Conservation (phyloP, 2,113 vertebrate genomes). For the Sminthopsis crassicaudata region DNA sequence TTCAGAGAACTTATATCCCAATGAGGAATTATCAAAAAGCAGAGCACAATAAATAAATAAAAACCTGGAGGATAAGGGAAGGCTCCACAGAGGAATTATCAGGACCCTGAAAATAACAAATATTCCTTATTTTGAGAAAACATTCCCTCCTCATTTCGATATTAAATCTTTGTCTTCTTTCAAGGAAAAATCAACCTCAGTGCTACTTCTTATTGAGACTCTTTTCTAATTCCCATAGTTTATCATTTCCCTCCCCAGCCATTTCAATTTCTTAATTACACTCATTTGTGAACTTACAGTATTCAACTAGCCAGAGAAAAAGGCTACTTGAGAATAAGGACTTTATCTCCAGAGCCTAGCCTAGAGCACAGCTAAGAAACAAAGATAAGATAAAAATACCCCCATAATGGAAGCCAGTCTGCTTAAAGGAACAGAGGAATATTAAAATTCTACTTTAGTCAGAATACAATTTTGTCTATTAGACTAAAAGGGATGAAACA, state of each 20-base stretch:
- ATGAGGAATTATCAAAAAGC: background rate
- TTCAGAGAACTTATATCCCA: background rate
- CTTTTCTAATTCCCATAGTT: background rate
- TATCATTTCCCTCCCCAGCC: background rate
- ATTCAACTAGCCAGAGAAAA: background rate
- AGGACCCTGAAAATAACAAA: background rate
- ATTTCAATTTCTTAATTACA: background rate
- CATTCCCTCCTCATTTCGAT: background rate
- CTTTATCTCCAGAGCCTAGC: too few species aligned
- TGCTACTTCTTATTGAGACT: background rate
- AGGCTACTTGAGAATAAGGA: too few species aligned
- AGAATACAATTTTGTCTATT: background rate
- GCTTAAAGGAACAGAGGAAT: background rate
- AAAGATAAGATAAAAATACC: too few species aligned
- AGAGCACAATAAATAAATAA: background rate
- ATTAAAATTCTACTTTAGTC: background rate
- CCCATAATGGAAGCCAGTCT: too few species aligned
- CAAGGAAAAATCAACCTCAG: background rate
- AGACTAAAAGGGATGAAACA: too few species aligned
- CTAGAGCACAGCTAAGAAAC: too few species aligned
- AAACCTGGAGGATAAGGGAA: background rate
- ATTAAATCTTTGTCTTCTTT: background rate
- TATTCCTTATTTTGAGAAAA: background rate
- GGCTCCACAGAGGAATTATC: background rate
- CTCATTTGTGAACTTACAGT: background rate